phyloP scores from a whole-genome alignment of 2,888 invertebrate genomes.

The Emesis furor region DNA sequence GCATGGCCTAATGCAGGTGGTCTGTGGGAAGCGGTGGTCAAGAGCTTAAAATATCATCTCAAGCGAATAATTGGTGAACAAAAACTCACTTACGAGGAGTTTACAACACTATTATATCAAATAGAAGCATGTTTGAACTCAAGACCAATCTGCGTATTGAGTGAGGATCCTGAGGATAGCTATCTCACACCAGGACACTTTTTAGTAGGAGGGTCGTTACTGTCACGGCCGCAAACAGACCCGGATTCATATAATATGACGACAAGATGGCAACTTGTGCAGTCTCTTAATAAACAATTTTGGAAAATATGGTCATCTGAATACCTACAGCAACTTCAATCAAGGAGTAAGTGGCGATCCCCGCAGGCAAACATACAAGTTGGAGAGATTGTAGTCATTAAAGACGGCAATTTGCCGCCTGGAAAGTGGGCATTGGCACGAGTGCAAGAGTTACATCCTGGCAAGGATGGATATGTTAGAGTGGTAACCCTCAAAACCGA shows the following conservation, averaged over 20 bases:
- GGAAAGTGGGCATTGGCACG: conserved; percentile 9
- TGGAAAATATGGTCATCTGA: conserved; percentile 16
- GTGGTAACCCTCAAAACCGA: conserved; percentile 16
- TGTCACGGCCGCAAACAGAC: background rate
- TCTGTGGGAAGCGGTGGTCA: background rate
- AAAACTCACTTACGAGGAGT: too few relatives aligned
- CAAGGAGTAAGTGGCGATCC: conserved; percentile 2
- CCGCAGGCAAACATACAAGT: conserved; percentile 5
- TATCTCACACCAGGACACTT: conserved; percentile 8
- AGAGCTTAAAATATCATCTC: background rate
- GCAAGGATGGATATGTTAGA: conserved; percentile 15
- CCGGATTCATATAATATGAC: background rate
- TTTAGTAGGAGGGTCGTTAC: background rate
- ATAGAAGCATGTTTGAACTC: conserved; percentile 22
- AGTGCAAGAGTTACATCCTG: background rate
- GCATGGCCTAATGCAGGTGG: background rate
- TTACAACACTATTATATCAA: background rate
- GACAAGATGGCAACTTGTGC: conserved; percentile 1
- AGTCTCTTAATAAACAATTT: conserved; percentile 12
- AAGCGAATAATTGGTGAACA: background rate
- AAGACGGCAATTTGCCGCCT: background rate
- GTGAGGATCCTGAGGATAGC: background rate
- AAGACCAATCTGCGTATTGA: background rate
- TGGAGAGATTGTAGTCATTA: conserved; percentile 4
- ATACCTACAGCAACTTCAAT: conserved; percentile 9